These are phyloP conservation scores for Hydrocynus forskahlii DNA, from an alignment of 2,797 vertebrate genomes.

Conservation along the genomic window DNA sequence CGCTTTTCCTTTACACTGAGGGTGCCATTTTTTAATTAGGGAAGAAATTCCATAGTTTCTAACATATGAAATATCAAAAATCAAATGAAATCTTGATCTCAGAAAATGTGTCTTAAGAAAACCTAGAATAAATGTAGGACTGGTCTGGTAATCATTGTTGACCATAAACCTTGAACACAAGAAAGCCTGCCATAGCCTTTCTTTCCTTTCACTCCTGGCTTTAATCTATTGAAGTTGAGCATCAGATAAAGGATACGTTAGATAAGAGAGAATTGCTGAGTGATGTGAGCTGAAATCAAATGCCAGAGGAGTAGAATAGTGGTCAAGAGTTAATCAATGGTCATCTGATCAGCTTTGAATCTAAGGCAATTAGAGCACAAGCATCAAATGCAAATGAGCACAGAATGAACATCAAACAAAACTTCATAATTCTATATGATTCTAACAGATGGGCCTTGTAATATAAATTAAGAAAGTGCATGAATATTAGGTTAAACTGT, in stretches of 20 bases:
- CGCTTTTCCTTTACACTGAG: too few relatives aligned
- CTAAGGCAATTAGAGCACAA: background rate
- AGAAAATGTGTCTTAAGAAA: too few relatives aligned
- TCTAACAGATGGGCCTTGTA: background rate
- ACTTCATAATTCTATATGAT: background rate
- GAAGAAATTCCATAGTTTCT: too few relatives aligned
- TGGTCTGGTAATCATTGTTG: too few relatives aligned
- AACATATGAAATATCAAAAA: too few relatives aligned
- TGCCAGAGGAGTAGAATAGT: conserved; percentile 11
- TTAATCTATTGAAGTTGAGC: background rate
- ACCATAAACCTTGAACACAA: background rate
- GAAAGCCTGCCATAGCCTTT: background rate
- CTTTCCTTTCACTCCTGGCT: background rate
- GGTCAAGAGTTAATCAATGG: background rate
- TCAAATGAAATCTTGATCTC: too few relatives aligned
- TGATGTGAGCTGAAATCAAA: conserved; percentile 30
- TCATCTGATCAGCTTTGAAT: background rate
- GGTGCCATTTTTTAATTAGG: too few relatives aligned
- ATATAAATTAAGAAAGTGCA: background rate
- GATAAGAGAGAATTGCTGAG: conserved; percentile 14
- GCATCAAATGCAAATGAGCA: background rate
- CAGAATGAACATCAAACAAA: background rate
- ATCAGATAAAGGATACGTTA: background rate
- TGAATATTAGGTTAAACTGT: too few relatives aligned
- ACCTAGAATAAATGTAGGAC: too few relatives aligned